Evolutionary conservation across 1,140 invertebrate genomes (phyloP).

Genomic region (Rhagoletis zephyria): DNA sequence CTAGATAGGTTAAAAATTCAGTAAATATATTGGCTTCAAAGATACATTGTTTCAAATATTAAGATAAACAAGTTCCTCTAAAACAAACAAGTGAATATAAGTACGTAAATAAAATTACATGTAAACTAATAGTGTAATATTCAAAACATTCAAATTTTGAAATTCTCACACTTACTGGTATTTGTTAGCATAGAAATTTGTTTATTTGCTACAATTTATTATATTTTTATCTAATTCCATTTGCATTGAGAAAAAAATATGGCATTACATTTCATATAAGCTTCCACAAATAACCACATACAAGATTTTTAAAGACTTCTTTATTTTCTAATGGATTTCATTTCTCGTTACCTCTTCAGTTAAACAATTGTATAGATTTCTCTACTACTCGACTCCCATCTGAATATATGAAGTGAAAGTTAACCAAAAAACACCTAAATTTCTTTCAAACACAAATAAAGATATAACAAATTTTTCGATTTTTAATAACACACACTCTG

Average conservation of each 20-base stretch:
- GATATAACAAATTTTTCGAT: not conserved
- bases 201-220: conserved; percentile 45
- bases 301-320: conserved; percentile 14
- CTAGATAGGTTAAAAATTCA: not conserved
- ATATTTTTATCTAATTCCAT: conserved; percentile 44
- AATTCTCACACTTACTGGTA: not conserved
- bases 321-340: conserved; percentile 6
- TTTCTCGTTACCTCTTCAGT: not conserved
- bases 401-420: too few relatives aligned
- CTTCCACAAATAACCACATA: not conserved
- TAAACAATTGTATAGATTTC: too few relatives aligned
- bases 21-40: not conserved
- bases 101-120: not conserved
- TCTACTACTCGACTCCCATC: too few relatives aligned
- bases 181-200: conserved; percentile 26
- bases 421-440: too few relatives aligned
- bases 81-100: not conserved
- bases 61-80: not conserved
- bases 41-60: not conserved
- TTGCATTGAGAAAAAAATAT: conserved; percentile 44
- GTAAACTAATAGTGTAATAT: not conserved
- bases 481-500: not conserved
- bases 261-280: conserved; percentile 14
- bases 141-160: conserved; percentile 12
- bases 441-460: not conserved